These are phyloP conservation scores for Poecile atricapillus DNA, from an alignment of 2,113 vertebrate genomes.

Conservation along the genomic window DNA sequence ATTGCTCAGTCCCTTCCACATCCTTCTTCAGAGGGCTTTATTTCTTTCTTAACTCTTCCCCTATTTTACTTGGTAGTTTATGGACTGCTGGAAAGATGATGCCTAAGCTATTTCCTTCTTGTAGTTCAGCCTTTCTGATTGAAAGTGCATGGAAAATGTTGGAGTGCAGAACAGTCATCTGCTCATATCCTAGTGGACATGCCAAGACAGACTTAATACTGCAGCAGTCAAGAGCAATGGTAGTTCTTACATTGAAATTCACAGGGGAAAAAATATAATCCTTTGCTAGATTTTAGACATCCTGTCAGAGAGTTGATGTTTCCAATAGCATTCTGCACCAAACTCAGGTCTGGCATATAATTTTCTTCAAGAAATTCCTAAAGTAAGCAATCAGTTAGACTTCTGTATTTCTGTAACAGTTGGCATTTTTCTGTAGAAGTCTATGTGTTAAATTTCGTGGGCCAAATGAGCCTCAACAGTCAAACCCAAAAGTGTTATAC, in stretches of 20 bases:
- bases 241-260: not conserved
- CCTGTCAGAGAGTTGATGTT: not conserved
- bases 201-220: not conserved
- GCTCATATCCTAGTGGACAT: not conserved
- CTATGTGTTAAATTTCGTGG: not conserved
- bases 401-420: not conserved
- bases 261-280: not conserved
- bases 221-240: not conserved
- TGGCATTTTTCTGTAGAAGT: not conserved
- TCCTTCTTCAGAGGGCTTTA: not conserved
- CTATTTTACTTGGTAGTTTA: constrained; percentile 33
- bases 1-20: not conserved
- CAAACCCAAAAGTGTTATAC: not conserved
- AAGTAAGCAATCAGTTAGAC: not conserved
- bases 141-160: not conserved
- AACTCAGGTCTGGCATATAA: not conserved
- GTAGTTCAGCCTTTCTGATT: not conserved
- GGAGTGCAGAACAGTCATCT: not conserved
- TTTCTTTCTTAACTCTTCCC: not conserved
- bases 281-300: not conserved
- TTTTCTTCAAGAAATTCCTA: not conserved
- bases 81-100: constrained; percentile 44
- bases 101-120: not conserved
- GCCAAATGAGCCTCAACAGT: not conserved
- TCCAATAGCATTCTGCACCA: not conserved